Base-by-base conservation (phyloP, 1,140 invertebrate genomes). In the Drosophila nasuta region DNA sequence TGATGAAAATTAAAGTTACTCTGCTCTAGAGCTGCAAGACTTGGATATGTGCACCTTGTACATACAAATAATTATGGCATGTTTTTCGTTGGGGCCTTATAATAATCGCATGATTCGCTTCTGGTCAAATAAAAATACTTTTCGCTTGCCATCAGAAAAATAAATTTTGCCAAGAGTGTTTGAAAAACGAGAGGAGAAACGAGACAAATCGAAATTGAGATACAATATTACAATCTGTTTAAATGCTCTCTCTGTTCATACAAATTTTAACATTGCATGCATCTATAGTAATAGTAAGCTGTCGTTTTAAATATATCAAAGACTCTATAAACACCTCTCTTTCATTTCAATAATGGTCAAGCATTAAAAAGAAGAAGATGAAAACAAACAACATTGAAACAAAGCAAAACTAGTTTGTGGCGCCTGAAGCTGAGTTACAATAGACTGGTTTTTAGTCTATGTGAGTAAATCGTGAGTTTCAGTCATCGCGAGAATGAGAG, bases 401-500 rank as follows among this genome's bases (percentile, higher is more conserved):
- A n/a, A 43, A 25, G 58, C 30, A 3, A 51, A 87, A 87, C 83
- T 45, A 78, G 83, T 86, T 86, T 80, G 48, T 30, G 20, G 57
- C 63, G 69, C 79, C 63, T 63, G 59, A 72, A 82, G 73, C 63
- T 68, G 56, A 80, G 59, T 80, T 75, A 72, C 70, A 77, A 41
- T 69, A 60, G 82, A 87, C 83, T 66, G 81, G 85, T 87, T 87
- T 82, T 46, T 35, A 20, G 43, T 56, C 45, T 35, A 83, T 63
- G 45, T 49, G 51, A 28, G 28, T 66, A 51, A 45, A 25, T 33
- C 60, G 74, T 33, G 7, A 41, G 15, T 25, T 8, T 13, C 28
- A 59, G 46, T 5, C 11, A 7, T 30, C 51, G 46, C 4, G 20
- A 20, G 43, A 67, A 28, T 25, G 33, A 38, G 30, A 46, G 43